phyloP scores from a whole-genome alignment of 2,113 vertebrate species.

The Sarotherodon lohbergeri region DNA sequence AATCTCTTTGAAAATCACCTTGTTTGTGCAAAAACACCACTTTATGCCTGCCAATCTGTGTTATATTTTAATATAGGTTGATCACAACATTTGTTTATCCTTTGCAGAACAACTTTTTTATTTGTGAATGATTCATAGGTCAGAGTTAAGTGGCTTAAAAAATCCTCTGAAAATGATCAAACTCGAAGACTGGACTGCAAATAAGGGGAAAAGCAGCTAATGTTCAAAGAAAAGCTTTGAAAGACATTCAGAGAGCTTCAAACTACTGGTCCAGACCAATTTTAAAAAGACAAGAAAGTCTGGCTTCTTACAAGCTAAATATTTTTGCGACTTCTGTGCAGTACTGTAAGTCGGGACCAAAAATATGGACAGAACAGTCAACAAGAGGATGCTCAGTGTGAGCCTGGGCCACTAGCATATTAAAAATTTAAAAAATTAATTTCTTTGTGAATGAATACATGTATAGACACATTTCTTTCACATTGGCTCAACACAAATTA shows the following conservation, averaged over 20 bases:
- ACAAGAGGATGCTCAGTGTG: neutral
- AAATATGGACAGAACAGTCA: neutral
- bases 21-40: neutral
- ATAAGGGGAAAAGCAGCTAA: neutral
- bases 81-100: neutral
- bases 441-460: neutral
- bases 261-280: neutral
- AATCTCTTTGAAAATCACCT: fast-evolving
- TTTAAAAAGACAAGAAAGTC: neutral
- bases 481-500: fast-evolving
- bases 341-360: neutral
- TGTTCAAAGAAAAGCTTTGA: neutral
- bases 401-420: neutral
- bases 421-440: neutral
- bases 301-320: neutral
- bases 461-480: neutral
- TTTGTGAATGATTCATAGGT: neutral
- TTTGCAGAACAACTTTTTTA: neutral
- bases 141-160: neutral
- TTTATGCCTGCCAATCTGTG: neutral
- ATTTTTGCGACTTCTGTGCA: neutral
- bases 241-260: neutral
- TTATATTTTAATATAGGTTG: neutral
- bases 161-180: neutral
- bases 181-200: neutral